Evolutionary conservation across 2,888 invertebrate species (phyloP).

Genomic region (Leptinotarsa juncta): DNA sequence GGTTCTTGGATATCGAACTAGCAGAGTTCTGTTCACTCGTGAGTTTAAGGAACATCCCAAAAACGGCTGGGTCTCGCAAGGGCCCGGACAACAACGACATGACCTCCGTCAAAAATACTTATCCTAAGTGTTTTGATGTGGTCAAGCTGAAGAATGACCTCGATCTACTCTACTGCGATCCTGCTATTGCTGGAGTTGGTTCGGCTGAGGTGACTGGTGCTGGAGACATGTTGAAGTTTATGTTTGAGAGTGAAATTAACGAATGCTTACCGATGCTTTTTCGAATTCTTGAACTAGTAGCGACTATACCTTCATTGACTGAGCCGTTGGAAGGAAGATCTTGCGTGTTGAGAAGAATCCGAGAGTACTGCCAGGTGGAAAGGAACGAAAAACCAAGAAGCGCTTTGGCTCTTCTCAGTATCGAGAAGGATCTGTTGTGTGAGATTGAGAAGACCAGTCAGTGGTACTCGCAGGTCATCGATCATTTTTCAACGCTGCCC

Average conservation of each 20-base stretch:
- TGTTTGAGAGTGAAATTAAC: slow-evolving; percentile 27
- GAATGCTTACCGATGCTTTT: slow-evolving; percentile 28
- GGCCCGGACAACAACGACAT: slow-evolving; percentile 19
- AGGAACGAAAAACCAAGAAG: slow-evolving; percentile 32
- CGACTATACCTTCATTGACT: slow-evolving; percentile 25
- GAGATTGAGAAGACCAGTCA: slow-evolving; percentile 26
- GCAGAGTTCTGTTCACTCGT: slow-evolving; percentile 31
- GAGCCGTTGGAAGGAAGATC: slow-evolving; percentile 26
- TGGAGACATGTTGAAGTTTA: slow-evolving; percentile 30
- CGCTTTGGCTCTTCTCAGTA: slow-evolving; percentile 25
- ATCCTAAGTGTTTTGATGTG: slow-evolving; percentile 26
- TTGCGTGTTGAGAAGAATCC: slow-evolving; percentile 30
- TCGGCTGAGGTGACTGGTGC: slow-evolving; percentile 10
- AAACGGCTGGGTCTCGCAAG: neutral
- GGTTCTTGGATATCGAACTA: slow-evolving; percentile 32
- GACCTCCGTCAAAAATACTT: slow-evolving; percentile 29
- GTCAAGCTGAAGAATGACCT: slow-evolving; percentile 28
- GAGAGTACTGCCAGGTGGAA: slow-evolving; percentile 22
- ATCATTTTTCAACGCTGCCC: slow-evolving; percentile 32
- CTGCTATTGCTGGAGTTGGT: slow-evolving; percentile 27
- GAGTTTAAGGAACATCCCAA: neutral
- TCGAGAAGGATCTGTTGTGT: slow-evolving; percentile 30
- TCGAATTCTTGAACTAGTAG: slow-evolving; percentile 31
- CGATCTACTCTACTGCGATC: slow-evolving; percentile 30
- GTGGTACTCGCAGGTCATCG: slow-evolving; percentile 32